These are phyloP conservation scores for Amblyopsis rosae DNA, from an alignment of 2,113 vertebrate genomes.

Conservation along the genomic window DNA sequence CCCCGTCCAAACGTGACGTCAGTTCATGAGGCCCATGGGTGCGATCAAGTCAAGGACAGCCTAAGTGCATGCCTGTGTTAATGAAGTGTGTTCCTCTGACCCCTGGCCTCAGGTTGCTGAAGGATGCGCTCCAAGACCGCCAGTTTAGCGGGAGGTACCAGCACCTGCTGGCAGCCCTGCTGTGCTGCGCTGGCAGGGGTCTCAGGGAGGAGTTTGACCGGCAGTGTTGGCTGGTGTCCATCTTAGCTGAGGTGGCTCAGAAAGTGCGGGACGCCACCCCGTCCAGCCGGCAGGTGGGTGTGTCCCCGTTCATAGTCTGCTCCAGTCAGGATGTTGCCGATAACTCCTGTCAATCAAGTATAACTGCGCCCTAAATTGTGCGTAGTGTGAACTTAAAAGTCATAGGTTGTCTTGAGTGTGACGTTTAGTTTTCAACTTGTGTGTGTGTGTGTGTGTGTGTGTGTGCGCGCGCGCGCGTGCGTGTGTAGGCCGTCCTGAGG, in stretches of 20 bases:
- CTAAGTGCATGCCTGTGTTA: neutral
- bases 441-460: constrained; percentile 8
- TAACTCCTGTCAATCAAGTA: too few species aligned
- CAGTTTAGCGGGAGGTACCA: constrained; percentile 98
- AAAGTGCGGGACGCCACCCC: constrained; percentile 85
- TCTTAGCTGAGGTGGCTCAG: constrained; percentile 86
- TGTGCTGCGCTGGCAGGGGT: constrained; percentile 91
- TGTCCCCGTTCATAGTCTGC: neutral
- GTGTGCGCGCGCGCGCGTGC: too few species aligned
- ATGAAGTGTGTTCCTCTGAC: neutral
- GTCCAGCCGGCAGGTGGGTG: constrained; percentile 84
- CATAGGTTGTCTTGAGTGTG: neutral
- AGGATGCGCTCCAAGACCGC: constrained; percentile 92
- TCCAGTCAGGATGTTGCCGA: neutral
- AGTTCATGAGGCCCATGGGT: too few species aligned
- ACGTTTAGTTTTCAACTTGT: neutral
- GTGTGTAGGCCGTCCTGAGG: constrained; percentile 79
- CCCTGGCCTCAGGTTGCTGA: constrained; percentile 83
- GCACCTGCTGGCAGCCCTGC: constrained; percentile 89
- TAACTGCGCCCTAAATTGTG: too few species aligned
- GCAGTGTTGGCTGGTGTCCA: constrained; percentile 88
- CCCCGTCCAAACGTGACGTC: too few species aligned
- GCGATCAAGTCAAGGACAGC: too few species aligned
- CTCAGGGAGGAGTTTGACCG: constrained; percentile 92
- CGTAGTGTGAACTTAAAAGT: neutral